Conservation (phyloP, 2,113 vertebrate species). For the Cyprinodon variegatus region DNA sequence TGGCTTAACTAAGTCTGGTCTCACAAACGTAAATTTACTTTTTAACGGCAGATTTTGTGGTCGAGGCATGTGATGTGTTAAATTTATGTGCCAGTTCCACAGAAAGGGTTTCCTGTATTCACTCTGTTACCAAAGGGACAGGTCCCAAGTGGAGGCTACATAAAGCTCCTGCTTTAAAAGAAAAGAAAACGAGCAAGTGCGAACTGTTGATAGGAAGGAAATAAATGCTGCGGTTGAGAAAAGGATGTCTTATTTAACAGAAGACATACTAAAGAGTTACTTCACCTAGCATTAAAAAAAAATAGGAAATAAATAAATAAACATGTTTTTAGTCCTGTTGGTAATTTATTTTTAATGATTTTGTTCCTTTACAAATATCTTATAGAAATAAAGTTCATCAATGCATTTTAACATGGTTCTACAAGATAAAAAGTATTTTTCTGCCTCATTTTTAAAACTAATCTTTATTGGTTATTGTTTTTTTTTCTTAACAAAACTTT, state of each 20-base stretch:
- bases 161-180: neutral
- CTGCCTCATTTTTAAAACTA: neutral
- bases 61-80: neutral
- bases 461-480: too few species aligned
- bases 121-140: neutral
- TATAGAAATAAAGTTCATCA: neutral
- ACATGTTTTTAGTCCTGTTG: neutral
- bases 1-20: slow-evolving; percentile 1
- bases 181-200: neutral
- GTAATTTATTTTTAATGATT: neutral
- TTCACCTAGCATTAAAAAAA: neutral
- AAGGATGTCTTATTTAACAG: neutral
- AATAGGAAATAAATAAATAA: too few species aligned
- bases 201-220: neutral
- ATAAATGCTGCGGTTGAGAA: neutral
- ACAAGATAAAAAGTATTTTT: neutral
- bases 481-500: neutral
- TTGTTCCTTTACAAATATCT: neutral
- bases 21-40: neutral
- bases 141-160: neutral
- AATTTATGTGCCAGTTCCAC: neutral
- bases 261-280: neutral
- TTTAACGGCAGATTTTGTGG: neutral
- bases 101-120: neutral
- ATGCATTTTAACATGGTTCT: neutral